A percentile compares a stretch with the other conserved stretches of the same genome.
phyloP scores from a whole-genome alignment of 2,113 vertebrate species.

The Anolis sagrei region DNA sequence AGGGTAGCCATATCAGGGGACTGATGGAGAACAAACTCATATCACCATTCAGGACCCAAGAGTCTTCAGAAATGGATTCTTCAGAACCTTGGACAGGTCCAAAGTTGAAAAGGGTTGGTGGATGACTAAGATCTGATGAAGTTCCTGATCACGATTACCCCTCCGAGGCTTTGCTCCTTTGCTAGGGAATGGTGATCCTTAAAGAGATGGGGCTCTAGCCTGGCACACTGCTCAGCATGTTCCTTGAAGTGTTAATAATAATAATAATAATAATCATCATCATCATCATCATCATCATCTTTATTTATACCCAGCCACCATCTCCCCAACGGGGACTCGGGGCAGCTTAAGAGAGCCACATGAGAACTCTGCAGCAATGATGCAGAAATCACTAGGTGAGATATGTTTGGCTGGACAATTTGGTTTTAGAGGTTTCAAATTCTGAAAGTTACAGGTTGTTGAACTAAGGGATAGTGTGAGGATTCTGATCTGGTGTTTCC shows the following conservation, averaged over 20 bases:
- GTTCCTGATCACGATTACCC: not conserved
- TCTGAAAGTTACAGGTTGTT: not conserved
- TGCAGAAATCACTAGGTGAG: too few species aligned
- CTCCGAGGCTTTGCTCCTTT: not conserved
- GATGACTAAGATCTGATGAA: not conserved
- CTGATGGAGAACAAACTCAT: too few species aligned
- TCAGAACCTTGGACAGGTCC: conserved; percentile 6
- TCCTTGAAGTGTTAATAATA: too few species aligned
- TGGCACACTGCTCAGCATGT: not conserved
- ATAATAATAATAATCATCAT: too few species aligned
- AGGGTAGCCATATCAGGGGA: not conserved
- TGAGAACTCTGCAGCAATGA: too few species aligned
- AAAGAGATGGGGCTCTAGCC: not conserved
- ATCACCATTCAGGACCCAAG: not conserved
- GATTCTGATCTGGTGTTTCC: too few species aligned
- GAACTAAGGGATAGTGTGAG: not conserved
- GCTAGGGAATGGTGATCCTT: not conserved
- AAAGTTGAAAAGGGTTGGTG: not conserved
- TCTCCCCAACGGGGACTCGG: too few species aligned
- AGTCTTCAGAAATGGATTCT: not conserved
- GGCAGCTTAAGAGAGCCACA: too few species aligned
- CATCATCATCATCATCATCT: too few species aligned
- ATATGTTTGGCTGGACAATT: not conserved
- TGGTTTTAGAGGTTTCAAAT: not conserved
- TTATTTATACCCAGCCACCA: too few species aligned